Base-by-base conservation (phyloP, 2,797 vertebrate species). In the Helicolenus hilgendorfi region DNA sequence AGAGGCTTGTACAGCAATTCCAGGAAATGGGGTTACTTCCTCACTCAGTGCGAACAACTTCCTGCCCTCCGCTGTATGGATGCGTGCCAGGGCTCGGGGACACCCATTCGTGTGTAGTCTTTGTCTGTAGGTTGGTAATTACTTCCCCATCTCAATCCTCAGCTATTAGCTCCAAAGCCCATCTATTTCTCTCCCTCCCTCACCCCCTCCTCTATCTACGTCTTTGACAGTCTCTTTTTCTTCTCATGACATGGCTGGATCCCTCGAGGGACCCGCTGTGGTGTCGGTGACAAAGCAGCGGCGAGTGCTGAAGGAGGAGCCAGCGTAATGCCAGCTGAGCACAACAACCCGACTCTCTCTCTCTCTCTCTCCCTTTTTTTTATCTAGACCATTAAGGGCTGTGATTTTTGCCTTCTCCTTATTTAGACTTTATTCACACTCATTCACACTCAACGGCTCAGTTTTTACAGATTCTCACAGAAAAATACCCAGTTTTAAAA, bases 1-100 rank as follows among this genome's bases (percentile, higher is more conserved):
- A 87, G 92, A 91, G 84, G 87, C 93, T 95, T 92, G 90, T 94
- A 87, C 89, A 96, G 96, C 96, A 94, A 96, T 95, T 97, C 96
- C 94, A 98, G 97, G 97, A 98, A 97, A 97, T 94, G 91, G 96
- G 95, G 96, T 96, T 94, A 96, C 97, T 98, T 98, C 97, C 97
- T 97, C 94, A 96, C 95, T 96, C 88, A 78, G 96, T n/a, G 94
- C 72, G 96, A 98, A 98, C 96, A 97, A 97, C 97, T 98, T 98
- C 97, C 97, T 97, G 93, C 92, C 93, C 95, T 96, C 87, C 72
- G 91, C 92, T 88, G 86, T 90, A 82, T 96, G 94, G 96, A 95
- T 89, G 85, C 29, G 73, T 83, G 95, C 97, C 97, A 97, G 92
- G 79, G 89, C 87, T 84, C 68, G 59, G 91, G 89, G 91, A 93